These are phyloP conservation scores for Tamias sibiricus DNA, from an alignment of 2,113 vertebrate genomes.

Conservation along the genomic window DNA sequence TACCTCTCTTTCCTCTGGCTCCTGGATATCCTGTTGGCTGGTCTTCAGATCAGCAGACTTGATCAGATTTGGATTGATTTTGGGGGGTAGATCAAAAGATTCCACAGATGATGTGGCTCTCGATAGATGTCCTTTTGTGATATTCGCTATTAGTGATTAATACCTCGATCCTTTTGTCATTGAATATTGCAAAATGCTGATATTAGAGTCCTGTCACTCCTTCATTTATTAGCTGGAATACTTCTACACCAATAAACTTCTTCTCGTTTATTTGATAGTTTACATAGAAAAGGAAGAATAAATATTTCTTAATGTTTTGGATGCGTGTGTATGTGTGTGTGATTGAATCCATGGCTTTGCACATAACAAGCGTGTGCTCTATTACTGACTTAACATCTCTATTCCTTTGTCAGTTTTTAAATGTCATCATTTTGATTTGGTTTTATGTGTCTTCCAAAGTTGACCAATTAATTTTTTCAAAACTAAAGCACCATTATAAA, in stretches of 20 bases:
- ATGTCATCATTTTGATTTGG: too few relatives aligned
- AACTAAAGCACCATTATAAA: neutral
- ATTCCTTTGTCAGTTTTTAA: constrained; percentile 1
- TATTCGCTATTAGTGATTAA: neutral
- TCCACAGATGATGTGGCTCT: neutral
- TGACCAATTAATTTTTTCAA: neutral
- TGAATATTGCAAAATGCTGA: neutral
- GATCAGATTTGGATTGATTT: neutral
- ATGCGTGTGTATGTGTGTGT: neutral
- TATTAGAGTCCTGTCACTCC: neutral
- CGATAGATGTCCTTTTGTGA: neutral
- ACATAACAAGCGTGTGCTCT: neutral
- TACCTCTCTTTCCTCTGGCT: neutral
- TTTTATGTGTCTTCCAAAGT: neutral
- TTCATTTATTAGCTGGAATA: neutral
- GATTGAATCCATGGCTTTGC: neutral
- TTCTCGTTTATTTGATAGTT: too few relatives aligned
- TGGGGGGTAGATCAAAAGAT: neutral
- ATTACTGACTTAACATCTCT: neutral
- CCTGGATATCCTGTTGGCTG: neutral
- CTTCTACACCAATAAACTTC: neutral
- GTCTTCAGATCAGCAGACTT: neutral
- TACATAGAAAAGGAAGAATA: too few relatives aligned
- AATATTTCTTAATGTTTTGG: neutral
- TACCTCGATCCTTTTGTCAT: neutral